phyloP scores from a whole-genome alignment of 2,888 invertebrate genomes.

The Sericinus montela region DNA sequence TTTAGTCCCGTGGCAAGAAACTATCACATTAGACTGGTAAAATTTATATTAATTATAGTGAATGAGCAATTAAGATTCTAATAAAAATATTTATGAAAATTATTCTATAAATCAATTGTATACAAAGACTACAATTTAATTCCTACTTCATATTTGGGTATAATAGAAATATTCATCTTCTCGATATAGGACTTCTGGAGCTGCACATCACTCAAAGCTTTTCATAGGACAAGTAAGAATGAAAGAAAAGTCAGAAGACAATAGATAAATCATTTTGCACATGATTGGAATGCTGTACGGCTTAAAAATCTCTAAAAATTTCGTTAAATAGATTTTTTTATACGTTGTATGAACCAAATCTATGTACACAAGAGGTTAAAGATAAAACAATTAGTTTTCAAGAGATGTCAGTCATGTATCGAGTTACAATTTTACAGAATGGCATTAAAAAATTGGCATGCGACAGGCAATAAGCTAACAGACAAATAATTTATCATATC shows the following conservation, averaged over 20 bases:
- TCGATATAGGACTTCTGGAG: too few relatives aligned
- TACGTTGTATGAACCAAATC: background rate
- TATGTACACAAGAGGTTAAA: conserved; percentile 1
- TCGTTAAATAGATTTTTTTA: too few relatives aligned
- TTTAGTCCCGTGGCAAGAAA: conserved; percentile 66
- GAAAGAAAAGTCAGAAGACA: too few relatives aligned
- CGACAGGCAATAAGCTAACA: conserved; percentile 42
- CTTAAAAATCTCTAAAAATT: too few relatives aligned
- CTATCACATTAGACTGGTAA: conserved; percentile 52
- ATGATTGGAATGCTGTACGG: too few relatives aligned
- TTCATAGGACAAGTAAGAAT: too few relatives aligned
- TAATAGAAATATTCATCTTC: too few relatives aligned
- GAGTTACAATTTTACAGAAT: background rate
- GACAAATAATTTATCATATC: conserved; percentile 47
- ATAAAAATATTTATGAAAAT: background rate
- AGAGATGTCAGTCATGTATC: background rate
- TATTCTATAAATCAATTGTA: background rate
- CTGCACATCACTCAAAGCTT: too few relatives aligned
- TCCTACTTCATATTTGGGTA: background rate
- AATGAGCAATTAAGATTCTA: conserved; percentile 31
- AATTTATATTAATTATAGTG: conserved; percentile 1
- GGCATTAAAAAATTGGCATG: conserved; percentile 7
- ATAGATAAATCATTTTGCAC: too few relatives aligned
- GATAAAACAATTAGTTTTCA: background rate
- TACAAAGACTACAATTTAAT: background rate